A percentile compares a stretch with the other conserved stretches of the same genome.
Conservation (phyloP, 2,888 invertebrate species). For the Seira ritae region DNA sequence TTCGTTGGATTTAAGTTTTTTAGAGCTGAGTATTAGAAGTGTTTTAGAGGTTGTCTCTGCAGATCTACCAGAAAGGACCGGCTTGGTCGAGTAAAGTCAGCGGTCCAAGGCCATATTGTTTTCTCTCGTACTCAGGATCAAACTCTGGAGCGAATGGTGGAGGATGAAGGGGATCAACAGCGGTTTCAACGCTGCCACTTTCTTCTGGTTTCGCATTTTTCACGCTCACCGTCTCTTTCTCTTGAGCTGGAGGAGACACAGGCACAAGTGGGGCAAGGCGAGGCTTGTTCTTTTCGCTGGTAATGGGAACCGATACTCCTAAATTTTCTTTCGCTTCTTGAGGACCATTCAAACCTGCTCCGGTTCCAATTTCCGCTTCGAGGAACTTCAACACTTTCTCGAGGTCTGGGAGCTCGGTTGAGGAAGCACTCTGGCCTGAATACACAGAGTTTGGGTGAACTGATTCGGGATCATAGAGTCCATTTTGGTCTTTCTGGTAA, state of each 20-base stretch:
- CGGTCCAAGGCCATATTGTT: conserved; percentile 36
- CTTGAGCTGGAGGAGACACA: neutral
- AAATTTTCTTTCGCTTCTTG: neutral
- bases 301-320: too few species aligned
- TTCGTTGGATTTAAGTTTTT: neutral
- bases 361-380: conserved; percentile 29
- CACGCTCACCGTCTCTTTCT: too few species aligned
- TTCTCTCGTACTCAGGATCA: conserved; percentile 44
- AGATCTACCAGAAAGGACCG: conserved; percentile 52
- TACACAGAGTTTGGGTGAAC: conserved; percentile 57
- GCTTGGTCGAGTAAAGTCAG: conserved; percentile 56
- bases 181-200: neutral
- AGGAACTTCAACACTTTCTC: conserved; percentile 10
- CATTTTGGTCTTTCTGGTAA: neutral
- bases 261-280: conserved; percentile 35
- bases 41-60: neutral
- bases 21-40: neutral
- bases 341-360: too few species aligned
- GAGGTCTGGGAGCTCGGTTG: neutral
- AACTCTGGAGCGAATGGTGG: conserved; percentile 61
- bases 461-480: conserved; percentile 16
- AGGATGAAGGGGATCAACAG: conserved; percentile 27
- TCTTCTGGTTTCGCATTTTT: neutral
- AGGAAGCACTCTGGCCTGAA: conserved; percentile 27
- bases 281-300: conserved; percentile 16